Evolutionary conservation across 2,888 invertebrate genomes (phyloP), one percentile per base, ranked within the genome.

Genomic region (Girardia tigrina): DNA sequence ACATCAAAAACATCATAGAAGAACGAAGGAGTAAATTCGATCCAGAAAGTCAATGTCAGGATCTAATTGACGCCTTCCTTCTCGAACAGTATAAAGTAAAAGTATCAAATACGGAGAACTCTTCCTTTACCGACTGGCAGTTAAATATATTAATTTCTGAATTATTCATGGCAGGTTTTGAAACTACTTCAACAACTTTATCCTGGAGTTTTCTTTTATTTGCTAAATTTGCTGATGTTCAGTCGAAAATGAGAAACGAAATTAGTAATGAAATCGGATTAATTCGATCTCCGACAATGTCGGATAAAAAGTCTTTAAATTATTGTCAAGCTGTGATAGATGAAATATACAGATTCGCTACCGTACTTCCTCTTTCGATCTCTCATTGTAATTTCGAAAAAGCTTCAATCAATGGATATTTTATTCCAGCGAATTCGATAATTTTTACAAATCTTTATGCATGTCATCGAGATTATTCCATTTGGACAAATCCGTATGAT

Each of bases 281-380:
- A 42, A 74, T 71, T 14, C 28, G 77, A 23, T 23, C 36, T 16
- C 75, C 76, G 12, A 20, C 20, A 0, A 23, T 77, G 70, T 29
- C 42, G 26, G 78, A 79, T 71, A 42, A 42, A 23, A n/a, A 70
- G 29, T 28, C 74, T 4, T 70, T 78, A 23, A 78, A 77, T 1
- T 78, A 76, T 71, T 71, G 77, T 16, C 73, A 76, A 26, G 78
- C 79, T 0, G 74, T 78, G 23, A 74, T 80, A 73, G 36, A 79
- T 77, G 82, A 82, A 75, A 80, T 82, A 29, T 81, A 83, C 77
- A 79, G 83, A 26, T 78, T 81, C 12, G 82, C 81, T 74, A 82
- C 81, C 72, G 81, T 83, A 71, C 79, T 82, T 20, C 82, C 82
- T 4, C 79, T 83, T 80, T 74, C 74, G 81, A n/a, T n/a, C n/a